phyloP scores from a whole-genome alignment of 2,888 invertebrate genomes.

The Eueremaeus valkanovi region DNA sequence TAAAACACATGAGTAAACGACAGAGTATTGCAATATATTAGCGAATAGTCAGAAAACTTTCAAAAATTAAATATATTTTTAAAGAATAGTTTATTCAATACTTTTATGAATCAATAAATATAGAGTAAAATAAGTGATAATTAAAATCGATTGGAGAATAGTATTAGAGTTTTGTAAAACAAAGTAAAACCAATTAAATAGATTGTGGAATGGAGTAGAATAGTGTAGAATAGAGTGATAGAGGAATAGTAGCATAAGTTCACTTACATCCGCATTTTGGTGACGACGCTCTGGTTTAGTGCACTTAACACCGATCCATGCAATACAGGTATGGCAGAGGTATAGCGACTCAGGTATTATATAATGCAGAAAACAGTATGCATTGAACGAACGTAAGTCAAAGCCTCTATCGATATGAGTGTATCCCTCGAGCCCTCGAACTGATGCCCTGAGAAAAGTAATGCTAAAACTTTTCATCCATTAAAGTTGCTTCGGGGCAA shows the following conservation, averaged over 20 bases:
- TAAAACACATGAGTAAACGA: no score
- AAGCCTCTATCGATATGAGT: conserved; percentile 1
- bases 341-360: not conserved
- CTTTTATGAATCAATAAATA: no score
- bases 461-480: conserved; percentile 3
- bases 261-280: conserved; percentile 26
- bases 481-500: not conserved
- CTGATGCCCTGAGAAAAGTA: conserved; percentile 24
- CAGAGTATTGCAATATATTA: no score
- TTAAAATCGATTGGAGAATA: no score
- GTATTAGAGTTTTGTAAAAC: no score
- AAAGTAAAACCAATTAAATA: no score
- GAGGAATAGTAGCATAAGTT: not conserved
- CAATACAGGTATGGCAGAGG: not conserved
- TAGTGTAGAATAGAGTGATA: no score
- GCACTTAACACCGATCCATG: not conserved
- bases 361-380: not conserved
- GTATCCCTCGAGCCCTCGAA: conserved; percentile 7
- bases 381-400: not conserved
- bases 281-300: not conserved
- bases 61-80: no score
- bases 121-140: no score
- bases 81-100: no score
- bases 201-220: no score
- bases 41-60: no score